Conservation (phyloP, 2,888 invertebrate species). For the Nycteola revayana region DNA sequence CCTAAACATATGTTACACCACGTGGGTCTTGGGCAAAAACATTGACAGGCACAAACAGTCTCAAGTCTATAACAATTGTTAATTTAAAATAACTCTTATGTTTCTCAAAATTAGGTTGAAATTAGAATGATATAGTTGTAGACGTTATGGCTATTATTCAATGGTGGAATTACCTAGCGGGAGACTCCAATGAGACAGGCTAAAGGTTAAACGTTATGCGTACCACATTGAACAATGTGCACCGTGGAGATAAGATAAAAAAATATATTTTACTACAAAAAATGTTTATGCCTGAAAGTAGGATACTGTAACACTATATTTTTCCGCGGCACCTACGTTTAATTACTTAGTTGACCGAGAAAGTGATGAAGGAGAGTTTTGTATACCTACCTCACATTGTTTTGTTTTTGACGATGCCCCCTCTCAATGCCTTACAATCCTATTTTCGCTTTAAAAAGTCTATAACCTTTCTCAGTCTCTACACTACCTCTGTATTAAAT, state of each 20-base stretch:
- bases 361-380: no score
- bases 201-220: constrained; percentile 73
- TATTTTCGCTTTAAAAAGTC: no score
- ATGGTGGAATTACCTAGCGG: constrained; percentile 66
- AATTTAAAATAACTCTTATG: constrained; percentile 15
- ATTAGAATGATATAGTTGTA: constrained; percentile 4
- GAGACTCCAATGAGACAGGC: constrained; percentile 67
- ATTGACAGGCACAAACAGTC: constrained; percentile 16
- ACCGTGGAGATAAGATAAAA: constrained; percentile 34
- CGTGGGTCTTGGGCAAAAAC: constrained; percentile 66
- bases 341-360: no score
- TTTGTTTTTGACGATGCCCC: no score
- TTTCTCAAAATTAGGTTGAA: fast-evolving
- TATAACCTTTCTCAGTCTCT: no score
- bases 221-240: constrained; percentile 65
- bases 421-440: no score
- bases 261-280: constrained; percentile 31
- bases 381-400: no score
- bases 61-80: constrained; percentile 12
- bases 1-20: constrained; percentile 72
- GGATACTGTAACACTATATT: background rate
- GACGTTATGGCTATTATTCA: constrained; percentile 10
- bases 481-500: no score
- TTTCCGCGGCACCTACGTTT: no score
- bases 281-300: constrained; percentile 28